Evolutionary conservation across 1,140 invertebrate genomes (phyloP).

Genomic region (Anoplophora glabripennis): DNA sequence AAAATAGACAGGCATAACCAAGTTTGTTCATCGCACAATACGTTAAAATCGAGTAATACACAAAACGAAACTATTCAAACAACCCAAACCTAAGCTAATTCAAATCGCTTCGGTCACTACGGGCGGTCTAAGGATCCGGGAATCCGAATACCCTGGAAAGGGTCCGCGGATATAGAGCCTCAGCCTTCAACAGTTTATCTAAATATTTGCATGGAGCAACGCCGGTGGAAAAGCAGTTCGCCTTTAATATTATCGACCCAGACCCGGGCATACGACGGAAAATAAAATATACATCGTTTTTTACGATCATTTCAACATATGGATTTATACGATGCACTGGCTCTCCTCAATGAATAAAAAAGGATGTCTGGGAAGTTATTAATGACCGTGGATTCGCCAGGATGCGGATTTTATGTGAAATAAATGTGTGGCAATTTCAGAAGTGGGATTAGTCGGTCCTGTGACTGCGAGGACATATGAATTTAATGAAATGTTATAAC

Average conservation of each 20-base stretch:
- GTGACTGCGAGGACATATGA: no score
- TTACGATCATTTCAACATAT: no score
- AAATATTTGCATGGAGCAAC: slow-evolving; percentile 20
- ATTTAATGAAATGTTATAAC: no score
- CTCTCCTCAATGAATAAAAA: no score
- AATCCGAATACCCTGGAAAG: no score
- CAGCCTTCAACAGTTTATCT: neutral
- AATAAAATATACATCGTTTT: neutral
- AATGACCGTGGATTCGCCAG: no score
- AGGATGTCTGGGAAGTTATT: no score
- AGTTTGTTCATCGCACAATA: slow-evolving; percentile 14
- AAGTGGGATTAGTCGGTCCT: no score
- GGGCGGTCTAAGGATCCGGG: neutral
- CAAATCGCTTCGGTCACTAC: slow-evolving; percentile 14
- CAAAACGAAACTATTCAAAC: slow-evolving; percentile 1
- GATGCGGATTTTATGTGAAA: no score
- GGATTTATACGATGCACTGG: no score
- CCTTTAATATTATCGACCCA: slow-evolving; percentile 18
- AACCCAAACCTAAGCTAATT: slow-evolving; percentile 13
- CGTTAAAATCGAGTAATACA: slow-evolving; percentile 14
- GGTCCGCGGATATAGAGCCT: no score
- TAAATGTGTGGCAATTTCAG: no score
- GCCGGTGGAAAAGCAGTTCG: slow-evolving; percentile 8
- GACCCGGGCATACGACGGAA: slow-evolving; percentile 2
- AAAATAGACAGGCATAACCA: neutral